Conservation (phyloP, 2,888 invertebrate genomes). For the Yponomeuta cagnagella region DNA sequence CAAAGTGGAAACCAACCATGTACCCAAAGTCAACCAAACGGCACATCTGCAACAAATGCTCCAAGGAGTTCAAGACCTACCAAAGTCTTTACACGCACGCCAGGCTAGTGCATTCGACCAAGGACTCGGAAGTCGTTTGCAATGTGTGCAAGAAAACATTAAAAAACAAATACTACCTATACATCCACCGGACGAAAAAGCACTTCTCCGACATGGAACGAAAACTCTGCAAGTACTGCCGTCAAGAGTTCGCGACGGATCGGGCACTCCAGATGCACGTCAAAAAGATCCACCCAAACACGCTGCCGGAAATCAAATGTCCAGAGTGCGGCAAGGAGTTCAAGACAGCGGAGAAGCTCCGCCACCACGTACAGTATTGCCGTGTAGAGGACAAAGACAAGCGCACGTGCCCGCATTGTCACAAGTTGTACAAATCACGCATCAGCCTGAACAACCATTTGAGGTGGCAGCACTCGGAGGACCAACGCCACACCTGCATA, state of each 20-base stretch:
- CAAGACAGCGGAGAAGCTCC: constrained; percentile 57
- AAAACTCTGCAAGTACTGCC: constrained; percentile 60
- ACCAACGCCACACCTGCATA: constrained; percentile 56
- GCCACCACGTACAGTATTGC: constrained; percentile 53
- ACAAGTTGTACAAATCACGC: constrained; percentile 56
- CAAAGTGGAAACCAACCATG: constrained; percentile 60
- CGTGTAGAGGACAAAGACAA: constrained; percentile 53
- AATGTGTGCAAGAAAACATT: constrained; percentile 62
- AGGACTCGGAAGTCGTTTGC: constrained; percentile 59
- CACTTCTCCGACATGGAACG: constrained; percentile 65
- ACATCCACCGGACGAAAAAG: constrained; percentile 69
- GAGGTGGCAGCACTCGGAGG: constrained; percentile 56
- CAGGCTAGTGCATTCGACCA: constrained; percentile 59
- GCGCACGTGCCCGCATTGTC: constrained; percentile 54
- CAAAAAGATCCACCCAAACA: constrained; percentile 54
- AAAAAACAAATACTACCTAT: constrained; percentile 66
- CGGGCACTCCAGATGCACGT: constrained; percentile 63
- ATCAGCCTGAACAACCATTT: constrained; percentile 57
- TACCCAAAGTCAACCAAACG: constrained; percentile 50
- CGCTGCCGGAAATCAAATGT: constrained; percentile 60
- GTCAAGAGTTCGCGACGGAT: constrained; percentile 59
- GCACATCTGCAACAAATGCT: constrained; percentile 61
- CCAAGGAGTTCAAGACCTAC: constrained; percentile 65
- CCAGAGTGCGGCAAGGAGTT: constrained; percentile 59
- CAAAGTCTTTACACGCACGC: constrained; percentile 63